These are phyloP conservation scores for Erynnis tages DNA, from an alignment of 2,888 invertebrate genomes.

Conservation along the genomic window DNA sequence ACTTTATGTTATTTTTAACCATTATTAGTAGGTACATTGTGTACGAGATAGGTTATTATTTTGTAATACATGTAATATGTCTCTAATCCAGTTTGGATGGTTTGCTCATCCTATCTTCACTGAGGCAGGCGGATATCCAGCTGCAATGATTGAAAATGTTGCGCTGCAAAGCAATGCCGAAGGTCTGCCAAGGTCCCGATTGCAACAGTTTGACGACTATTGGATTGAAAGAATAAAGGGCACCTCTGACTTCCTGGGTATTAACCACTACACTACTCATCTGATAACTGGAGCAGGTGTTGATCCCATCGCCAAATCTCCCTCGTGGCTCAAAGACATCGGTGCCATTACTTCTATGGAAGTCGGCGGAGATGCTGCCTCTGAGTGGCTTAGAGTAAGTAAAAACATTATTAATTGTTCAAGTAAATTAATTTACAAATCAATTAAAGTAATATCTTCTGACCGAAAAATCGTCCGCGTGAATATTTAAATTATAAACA, in stretches of 20 bases:
- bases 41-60: too few species aligned
- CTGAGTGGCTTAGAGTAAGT: constrained; percentile 77
- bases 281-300: constrained; percentile 66
- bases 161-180: constrained; percentile 65
- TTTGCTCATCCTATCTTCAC: constrained; percentile 79
- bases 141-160: constrained; percentile 70
- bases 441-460: too few species aligned
- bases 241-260: constrained; percentile 74
- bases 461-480: too few species aligned
- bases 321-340: constrained; percentile 76
- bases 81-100: constrained; percentile 71
- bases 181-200: constrained; percentile 62
- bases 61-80: background rate
- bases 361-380: constrained; percentile 72
- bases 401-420: too few species aligned
- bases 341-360: constrained; percentile 70
- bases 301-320: constrained; percentile 66
- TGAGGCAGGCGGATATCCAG: constrained; percentile 72
- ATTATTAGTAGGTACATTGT: too few species aligned
- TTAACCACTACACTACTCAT: constrained; percentile 77
- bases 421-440: too few species aligned
- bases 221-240: constrained; percentile 73
- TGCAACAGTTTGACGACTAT: constrained; percentile 70
- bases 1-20: too few species aligned
- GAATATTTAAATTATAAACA: too few species aligned